A percentile compares a stretch with the other conserved stretches of the same genome.
phyloP scores from a whole-genome alignment of 2,888 invertebrate genomes.

The Lingula anatina region DNA sequence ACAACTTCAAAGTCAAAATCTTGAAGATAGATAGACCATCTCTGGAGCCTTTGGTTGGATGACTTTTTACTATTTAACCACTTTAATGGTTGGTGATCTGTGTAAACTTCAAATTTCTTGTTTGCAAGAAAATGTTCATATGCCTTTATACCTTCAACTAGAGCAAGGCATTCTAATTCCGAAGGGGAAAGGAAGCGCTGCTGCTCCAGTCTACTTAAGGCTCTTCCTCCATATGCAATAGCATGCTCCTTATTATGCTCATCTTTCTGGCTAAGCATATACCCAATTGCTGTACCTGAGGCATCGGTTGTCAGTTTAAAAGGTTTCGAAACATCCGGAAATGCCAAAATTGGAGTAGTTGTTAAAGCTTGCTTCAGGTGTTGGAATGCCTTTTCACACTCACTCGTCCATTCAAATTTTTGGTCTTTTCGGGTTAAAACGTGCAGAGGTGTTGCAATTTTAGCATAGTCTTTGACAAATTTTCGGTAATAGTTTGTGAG shows the following conservation, averaged over 20 bases:
- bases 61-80: not conserved
- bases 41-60: not conserved
- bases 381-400: constrained; percentile 1
- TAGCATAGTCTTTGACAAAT: too few relatives aligned
- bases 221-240: not conserved
- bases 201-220: not conserved
- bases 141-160: not conserved
- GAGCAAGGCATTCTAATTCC: not conserved
- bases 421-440: not conserved
- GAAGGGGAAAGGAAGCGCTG: not conserved
- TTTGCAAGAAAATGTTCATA: not conserved
- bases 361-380: not conserved
- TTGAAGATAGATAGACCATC: constrained; percentile 8
- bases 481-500: constrained; percentile 33
- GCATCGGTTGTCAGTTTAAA: constrained; percentile 14
- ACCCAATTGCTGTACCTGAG: constrained; percentile 11
- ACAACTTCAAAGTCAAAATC: constrained; percentile 3
- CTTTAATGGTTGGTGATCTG: constrained; percentile 2
- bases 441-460: constrained; percentile 2
- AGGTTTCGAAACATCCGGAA: constrained; percentile 10
- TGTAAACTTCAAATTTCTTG: not conserved
- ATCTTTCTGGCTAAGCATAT: constrained; percentile 13
- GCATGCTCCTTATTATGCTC: constrained; percentile 1
- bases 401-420: constrained; percentile 1
- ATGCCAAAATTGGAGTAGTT: constrained; percentile 1